Evolutionary conservation across 2,797 vertebrate genomes (phyloP).

Genomic region (Hozukius guyotensis): DNA sequence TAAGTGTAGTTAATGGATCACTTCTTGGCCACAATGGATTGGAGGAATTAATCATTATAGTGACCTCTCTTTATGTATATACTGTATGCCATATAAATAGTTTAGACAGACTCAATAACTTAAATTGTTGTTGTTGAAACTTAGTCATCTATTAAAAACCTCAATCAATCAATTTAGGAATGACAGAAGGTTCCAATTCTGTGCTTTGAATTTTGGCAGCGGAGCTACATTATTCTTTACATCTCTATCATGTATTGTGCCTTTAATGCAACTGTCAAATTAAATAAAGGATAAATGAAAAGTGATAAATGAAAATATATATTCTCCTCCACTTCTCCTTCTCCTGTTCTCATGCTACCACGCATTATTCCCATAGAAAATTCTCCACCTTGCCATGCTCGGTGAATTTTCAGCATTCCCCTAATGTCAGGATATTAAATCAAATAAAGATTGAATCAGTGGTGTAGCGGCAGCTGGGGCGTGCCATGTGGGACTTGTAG

Average conservation of each 20-base stretch:
- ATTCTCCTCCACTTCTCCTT: not conserved
- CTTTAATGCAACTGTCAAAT: not conserved
- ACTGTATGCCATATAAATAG: not conserved
- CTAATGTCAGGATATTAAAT: constrained; percentile 53
- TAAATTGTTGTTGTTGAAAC: not conserved
- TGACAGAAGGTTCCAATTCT: not conserved
- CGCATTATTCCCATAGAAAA: not conserved
- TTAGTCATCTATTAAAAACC: not conserved
- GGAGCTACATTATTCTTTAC: not conserved
- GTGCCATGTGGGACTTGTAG: constrained; percentile 59
- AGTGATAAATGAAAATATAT: not conserved
- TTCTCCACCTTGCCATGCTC: not conserved
- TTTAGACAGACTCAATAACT: not conserved
- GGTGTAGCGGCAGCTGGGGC: constrained; percentile 38
- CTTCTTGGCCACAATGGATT: no score
- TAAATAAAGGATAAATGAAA: not conserved
- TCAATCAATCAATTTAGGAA: not conserved
- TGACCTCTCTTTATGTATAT: not conserved
- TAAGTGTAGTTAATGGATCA: no score
- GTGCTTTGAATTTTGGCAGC: not conserved
- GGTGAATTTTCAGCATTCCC: constrained; percentile 3
- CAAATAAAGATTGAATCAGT: constrained; percentile 62
- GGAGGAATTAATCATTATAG: not conserved
- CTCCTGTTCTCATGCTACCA: not conserved
- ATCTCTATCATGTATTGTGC: not conserved